Conservation (phyloP, 2,888 invertebrate genomes). For the Papilio protenor region DNA sequence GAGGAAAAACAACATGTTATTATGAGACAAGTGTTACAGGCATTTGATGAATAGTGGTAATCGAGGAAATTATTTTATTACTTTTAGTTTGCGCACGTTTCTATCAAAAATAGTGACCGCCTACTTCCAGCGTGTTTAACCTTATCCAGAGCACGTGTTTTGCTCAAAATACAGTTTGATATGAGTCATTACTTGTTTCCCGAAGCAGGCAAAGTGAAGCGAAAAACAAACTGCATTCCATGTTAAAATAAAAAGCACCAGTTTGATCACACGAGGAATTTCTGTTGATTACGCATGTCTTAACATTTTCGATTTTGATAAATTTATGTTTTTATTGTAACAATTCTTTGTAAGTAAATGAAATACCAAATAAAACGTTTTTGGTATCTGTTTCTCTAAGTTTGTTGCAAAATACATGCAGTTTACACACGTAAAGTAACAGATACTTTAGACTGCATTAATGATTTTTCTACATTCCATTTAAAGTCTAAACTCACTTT, state of each 20-base stretch:
- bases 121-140: slow-evolving; percentile 41
- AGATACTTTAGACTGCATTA: neutral
- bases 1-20: slow-evolving; percentile 20
- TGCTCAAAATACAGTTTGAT: slow-evolving; percentile 33
- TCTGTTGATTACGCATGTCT: slow-evolving; percentile 32
- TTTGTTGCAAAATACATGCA: neutral
- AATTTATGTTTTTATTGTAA: slow-evolving; percentile 1
- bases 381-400: neutral
- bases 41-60: slow-evolving; percentile 8
- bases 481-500: neutral
- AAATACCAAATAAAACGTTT: too few relatives aligned
- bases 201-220: slow-evolving; percentile 21
- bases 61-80: slow-evolving; percentile 33
- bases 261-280: slow-evolving; percentile 11
- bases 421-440: neutral
- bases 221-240: slow-evolving; percentile 37
- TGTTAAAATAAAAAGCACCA: slow-evolving; percentile 21
- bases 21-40: slow-evolving; percentile 8
- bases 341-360: too few relatives aligned
- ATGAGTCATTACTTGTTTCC: slow-evolving; percentile 39
- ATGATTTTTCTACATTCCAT: neutral
- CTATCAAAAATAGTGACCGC: slow-evolving; percentile 40
- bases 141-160: slow-evolving; percentile 36
- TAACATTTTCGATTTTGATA: slow-evolving; percentile 29
- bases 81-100: slow-evolving; percentile 39